Percentiles rank a stretch among this genome's conserved stretches.
phyloP scores from a whole-genome alignment of 2,113 vertebrate species.

The Camelus dromedarius region DNA sequence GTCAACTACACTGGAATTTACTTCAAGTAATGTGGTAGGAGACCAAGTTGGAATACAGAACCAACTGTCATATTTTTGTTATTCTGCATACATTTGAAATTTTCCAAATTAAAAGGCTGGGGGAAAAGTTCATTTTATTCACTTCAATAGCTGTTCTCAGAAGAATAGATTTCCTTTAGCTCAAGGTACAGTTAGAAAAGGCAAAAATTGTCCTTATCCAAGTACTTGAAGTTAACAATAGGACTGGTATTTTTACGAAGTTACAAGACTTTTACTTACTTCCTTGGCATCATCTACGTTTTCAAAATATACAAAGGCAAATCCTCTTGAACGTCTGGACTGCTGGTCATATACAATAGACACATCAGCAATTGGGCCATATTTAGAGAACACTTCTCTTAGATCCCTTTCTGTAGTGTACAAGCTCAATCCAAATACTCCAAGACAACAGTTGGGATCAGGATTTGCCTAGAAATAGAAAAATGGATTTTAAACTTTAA shows the following conservation, averaged over 20 bases:
- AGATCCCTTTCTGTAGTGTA: conserved; percentile 97
- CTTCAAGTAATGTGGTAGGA: not conserved
- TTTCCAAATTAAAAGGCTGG: not conserved
- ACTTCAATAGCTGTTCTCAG: not conserved
- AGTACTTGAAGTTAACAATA: not conserved
- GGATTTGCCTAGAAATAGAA: conserved; percentile 93
- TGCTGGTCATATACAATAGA: conserved; percentile 97
- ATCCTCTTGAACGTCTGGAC: conserved; percentile 96
- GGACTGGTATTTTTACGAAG: not conserved
- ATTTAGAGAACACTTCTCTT: conserved; percentile 97
- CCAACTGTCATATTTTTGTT: not conserved
- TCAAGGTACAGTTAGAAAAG: not conserved
- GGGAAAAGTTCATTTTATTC: not conserved
- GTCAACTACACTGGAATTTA: not conserved
- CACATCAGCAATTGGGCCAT: conserved; percentile 95
- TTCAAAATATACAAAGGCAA: conserved; percentile 98
- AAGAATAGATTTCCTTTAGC: not conserved
- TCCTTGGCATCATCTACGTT: conserved; percentile 95
- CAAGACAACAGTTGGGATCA: conserved; percentile 96
- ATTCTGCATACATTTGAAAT: not conserved
- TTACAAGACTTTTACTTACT: conserved; percentile 84
- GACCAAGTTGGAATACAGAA: not conserved
- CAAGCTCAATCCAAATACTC: conserved; percentile 97
- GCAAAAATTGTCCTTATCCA: not conserved
- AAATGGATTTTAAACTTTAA: not conserved